Evolutionary conservation across 2,797 vertebrate genomes (phyloP).

Genomic region (Eurystomus glaucurus): DNA sequence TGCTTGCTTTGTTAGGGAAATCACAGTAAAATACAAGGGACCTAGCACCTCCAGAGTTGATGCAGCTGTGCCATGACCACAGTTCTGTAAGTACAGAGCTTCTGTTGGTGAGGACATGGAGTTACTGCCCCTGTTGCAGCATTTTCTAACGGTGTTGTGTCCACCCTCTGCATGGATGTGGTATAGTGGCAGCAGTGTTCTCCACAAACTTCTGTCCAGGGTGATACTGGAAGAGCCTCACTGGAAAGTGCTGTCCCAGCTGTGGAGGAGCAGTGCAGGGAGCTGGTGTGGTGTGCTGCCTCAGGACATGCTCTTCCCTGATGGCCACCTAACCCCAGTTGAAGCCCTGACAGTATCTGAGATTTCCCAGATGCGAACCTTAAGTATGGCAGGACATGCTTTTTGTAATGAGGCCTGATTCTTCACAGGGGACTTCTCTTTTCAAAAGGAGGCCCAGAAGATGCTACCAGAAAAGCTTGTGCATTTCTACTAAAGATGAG

Average conservation of each 20-base stretch:
- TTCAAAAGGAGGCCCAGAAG: neutral
- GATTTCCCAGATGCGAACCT: neutral
- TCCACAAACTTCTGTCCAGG: rapidly evolving
- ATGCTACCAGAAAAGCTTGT: neutral
- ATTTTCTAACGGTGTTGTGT: neutral
- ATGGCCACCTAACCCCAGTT: neutral
- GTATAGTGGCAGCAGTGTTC: rapidly evolving
- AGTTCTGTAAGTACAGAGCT: neutral
- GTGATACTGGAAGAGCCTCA: neutral
- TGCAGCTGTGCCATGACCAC: neutral
- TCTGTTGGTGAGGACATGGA: neutral
- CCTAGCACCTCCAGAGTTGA: rapidly evolving
- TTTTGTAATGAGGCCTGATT: neutral
- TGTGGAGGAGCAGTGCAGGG: neutral
- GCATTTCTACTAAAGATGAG: neutral
- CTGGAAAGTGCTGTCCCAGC: rapidly evolving
- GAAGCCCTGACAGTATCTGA: neutral
- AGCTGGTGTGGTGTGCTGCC: neutral
- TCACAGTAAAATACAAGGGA: neutral
- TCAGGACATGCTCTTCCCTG: rapidly evolving
- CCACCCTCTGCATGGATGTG: rapidly evolving
- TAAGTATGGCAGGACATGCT: neutral
- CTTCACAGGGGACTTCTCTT: neutral
- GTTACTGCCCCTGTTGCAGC: neutral
- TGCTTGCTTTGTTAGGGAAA: neutral